Percentiles rank a stretch among this genome's conserved stretches.
phyloP scores from a whole-genome alignment of 2,888 invertebrate genomes.

The Zaprionus obscuricornis region DNA sequence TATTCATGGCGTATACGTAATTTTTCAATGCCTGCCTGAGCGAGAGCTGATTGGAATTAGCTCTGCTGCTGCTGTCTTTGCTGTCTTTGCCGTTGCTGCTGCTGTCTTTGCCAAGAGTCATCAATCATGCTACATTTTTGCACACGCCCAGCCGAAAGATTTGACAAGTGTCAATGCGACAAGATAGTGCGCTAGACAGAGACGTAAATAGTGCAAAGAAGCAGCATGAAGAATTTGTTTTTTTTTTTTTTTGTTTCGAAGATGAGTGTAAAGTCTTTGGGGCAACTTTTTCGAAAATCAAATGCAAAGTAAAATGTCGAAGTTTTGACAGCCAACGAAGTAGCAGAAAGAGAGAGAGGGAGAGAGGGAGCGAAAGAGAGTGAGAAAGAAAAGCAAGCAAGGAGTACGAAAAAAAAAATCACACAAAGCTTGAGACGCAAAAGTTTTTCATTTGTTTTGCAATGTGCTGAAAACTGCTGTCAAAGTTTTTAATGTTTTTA shows the following conservation, averaged over 20 bases:
- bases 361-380: slow-evolving; percentile 17
- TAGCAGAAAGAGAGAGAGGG: slow-evolving; percentile 17
- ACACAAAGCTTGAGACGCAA: slow-evolving; percentile 49
- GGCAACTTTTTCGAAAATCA: slow-evolving; percentile 60
- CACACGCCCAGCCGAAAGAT: slow-evolving; percentile 67
- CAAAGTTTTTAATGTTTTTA: slow-evolving; percentile 77
- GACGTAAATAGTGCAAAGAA: slow-evolving; percentile 23
- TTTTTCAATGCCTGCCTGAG: slow-evolving; percentile 42
- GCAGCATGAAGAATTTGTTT: not conserved
- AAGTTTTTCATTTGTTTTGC: slow-evolving; percentile 69
- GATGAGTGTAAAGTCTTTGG: slow-evolving; percentile 25
- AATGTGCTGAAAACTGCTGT: slow-evolving; percentile 70
- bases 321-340: slow-evolving; percentile 55
- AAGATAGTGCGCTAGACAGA: slow-evolving; percentile 41
- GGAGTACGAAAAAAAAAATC: slow-evolving; percentile 14
- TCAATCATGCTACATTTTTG: slow-evolving; percentile 78
- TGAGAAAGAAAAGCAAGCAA: slow-evolving; percentile 29
- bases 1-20: slow-evolving; percentile 68
- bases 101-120: slow-evolving; percentile 60
- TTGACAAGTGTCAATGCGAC: slow-evolving; percentile 76
- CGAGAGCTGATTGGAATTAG: slow-evolving; percentile 64
- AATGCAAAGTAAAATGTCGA: slow-evolving; percentile 76
- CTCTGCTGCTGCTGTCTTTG: slow-evolving; percentile 8
- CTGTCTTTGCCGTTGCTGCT: slow-evolving; percentile 12
- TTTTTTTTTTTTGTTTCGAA: too few relatives aligned